Evolutionary conservation across 2,888 invertebrate species (phyloP), one percentile per base, ranked within the genome.

Genomic region (Cactoblastis cactorum): DNA sequence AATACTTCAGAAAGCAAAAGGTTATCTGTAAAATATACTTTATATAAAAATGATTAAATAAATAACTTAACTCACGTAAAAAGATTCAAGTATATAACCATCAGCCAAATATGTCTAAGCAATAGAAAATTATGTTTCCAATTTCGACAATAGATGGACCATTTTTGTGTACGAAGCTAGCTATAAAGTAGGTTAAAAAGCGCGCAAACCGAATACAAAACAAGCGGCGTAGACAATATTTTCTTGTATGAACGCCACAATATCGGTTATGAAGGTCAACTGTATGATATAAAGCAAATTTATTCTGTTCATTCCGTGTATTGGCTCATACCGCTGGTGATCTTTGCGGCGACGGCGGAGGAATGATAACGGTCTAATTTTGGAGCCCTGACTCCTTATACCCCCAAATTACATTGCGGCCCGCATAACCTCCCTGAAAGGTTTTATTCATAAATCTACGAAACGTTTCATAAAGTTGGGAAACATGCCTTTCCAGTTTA

Each of bases 361-460:
- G 86, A 87, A 88, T 87, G 86, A 87, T 87, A 88, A 88, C 85
- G 80, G 82, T 83, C 85, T 86, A 83, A 87, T 89, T 87, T 85
- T 60, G 77, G 74, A 77, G 78, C 78, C 75, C 67, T 71, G 74
- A n/a, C 76, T 74, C 71, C 76, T 74, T 77, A 82, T 75, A 71
- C 74, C 80, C 76, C 81, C 80, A 86, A 86, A 86, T 88, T 87
- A 87, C 86, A 79, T 77, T 79, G 79, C 77, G 80, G 81, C 69
- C 71, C 80, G 74, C 78, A 28, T 28, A 80, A 81, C 82, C 77
- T 67, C 80, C 80, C 77, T 85, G 83, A 86, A 86, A 88, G 86
- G 87, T 87, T 87, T 87, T 84, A 86, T 87, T 87, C 86, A 88
- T 88, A 88, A 87, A 88, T 88, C 87, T 85, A 80, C 71, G 75